Evolutionary conservation across 2,888 invertebrate species (phyloP).

Genomic region (Ellobium chinense): DNA sequence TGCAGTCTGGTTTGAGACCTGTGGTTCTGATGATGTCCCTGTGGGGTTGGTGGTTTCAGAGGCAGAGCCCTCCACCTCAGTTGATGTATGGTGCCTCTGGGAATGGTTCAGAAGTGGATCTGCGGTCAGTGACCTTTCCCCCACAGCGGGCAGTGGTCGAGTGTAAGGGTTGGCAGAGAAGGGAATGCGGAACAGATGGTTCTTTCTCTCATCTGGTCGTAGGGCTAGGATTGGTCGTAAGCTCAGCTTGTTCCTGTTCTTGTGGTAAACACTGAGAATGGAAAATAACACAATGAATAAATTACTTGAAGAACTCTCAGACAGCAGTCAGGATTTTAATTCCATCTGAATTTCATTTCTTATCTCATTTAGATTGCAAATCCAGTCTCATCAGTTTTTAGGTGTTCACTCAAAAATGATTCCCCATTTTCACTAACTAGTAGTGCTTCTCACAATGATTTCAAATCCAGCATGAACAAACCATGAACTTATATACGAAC

Average conservation of each 20-base stretch:
- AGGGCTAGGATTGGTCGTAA: constrained; percentile 62
- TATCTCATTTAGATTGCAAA: no score
- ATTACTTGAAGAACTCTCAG: no score
- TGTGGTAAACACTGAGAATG: constrained; percentile 70
- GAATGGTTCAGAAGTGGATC: background rate
- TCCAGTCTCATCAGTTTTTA: no score
- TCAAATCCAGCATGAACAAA: no score
- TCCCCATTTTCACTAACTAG: no score
- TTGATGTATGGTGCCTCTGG: background rate
- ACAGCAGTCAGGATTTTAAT: no score
- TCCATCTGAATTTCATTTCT: no score
- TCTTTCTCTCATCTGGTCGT: constrained; percentile 66
- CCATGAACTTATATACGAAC: no score
- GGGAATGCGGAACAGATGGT: constrained; percentile 68
- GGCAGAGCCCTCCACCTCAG: background rate
- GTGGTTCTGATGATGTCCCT: background rate
- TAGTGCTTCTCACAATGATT: no score
- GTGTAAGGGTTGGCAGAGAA: constrained; percentile 51
- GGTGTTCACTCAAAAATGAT: no score
- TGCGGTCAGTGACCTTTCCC: background rate
- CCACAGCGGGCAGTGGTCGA: constrained; percentile 41
- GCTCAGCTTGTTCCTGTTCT: constrained; percentile 60
- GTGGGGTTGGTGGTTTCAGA: background rate
- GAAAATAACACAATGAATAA: no score
- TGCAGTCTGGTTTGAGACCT: background rate